Conservation (phyloP, 1,140 invertebrate genomes). For the Diorhabda sublineata region DNA sequence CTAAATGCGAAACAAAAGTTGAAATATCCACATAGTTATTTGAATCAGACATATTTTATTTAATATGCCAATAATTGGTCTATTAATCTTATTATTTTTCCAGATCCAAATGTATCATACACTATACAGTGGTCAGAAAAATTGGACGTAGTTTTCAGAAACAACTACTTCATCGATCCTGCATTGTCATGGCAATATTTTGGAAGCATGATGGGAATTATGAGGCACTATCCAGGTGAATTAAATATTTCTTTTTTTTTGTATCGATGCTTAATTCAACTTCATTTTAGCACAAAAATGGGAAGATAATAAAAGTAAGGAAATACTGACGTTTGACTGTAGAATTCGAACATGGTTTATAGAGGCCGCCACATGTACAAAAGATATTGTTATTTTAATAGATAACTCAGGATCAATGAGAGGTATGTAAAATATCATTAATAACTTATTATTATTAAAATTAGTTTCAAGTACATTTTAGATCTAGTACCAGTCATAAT, state of each 20-base stretch:
- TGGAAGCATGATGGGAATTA: conserved; percentile 85
- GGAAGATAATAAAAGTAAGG: conserved; percentile 52
- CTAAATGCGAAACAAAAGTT: no score
- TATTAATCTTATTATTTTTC: not conserved
- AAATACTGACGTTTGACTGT: conserved; percentile 68
- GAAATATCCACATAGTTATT: no score
- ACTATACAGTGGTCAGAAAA: conserved; percentile 83
- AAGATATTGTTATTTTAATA: conserved; percentile 93
- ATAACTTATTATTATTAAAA: no score
- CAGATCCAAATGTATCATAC: conserved; percentile 59
- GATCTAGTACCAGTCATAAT: no score
- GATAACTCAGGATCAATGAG: conserved; percentile 98
- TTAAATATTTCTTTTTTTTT: not conserved
- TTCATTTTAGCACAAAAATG: conserved; percentile 49
- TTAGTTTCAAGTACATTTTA: no score
- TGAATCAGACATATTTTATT: no score
- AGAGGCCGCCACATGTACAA: conserved; percentile 93
- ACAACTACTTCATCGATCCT: conserved; percentile 85
- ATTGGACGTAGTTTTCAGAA: conserved; percentile 77
- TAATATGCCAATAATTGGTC: no score
- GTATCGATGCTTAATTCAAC: not conserved
- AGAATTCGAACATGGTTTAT: conserved; percentile 90
- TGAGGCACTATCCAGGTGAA: conserved; percentile 81
- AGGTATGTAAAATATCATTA: conserved; percentile 52
- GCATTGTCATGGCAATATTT: conserved; percentile 96